Percentiles rank a stretch among this genome's conserved stretches.
Conservation (phyloP, 2,888 invertebrate species). For the Exocentrus adspersus region DNA sequence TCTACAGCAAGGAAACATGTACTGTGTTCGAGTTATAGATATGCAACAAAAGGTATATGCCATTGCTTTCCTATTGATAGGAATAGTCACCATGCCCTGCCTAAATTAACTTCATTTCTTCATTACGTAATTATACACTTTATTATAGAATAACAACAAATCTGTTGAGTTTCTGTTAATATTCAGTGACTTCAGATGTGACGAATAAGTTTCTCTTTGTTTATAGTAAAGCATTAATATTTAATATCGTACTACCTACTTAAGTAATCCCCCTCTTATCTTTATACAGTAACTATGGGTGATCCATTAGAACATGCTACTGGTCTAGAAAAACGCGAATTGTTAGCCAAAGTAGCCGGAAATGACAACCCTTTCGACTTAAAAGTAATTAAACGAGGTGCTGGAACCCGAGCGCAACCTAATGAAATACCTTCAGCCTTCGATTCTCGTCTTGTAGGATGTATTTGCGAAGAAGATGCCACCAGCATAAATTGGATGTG, state of each 20-base stretch:
- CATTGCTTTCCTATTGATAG: slow-evolving; percentile 28
- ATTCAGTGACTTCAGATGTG: not conserved
- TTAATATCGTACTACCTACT: not conserved
- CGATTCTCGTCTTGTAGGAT: slow-evolving; percentile 91
- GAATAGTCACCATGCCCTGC: slow-evolving; percentile 62
- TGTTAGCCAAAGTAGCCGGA: slow-evolving; percentile 86
- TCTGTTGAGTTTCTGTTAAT: not conserved
- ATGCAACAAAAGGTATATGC: slow-evolving; percentile 73
- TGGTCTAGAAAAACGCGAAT: slow-evolving; percentile 90
- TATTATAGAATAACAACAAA: not conserved
- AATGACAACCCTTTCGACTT: slow-evolving; percentile 89
- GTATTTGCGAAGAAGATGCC: slow-evolving; percentile 95
- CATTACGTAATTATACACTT: slow-evolving; percentile 58
- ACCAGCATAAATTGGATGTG: slow-evolving; percentile 94
- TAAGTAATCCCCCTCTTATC: no score
- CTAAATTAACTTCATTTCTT: slow-evolving; percentile 63
- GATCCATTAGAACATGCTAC: slow-evolving; percentile 94
- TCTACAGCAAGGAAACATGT: slow-evolving; percentile 74
- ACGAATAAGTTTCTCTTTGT: not conserved
- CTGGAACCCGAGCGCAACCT: slow-evolving; percentile 84
- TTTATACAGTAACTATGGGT: slow-evolving; percentile 73
- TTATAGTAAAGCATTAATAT: not conserved
- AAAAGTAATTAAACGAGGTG: slow-evolving; percentile 82
- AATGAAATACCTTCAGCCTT: slow-evolving; percentile 92
- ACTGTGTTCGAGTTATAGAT: slow-evolving; percentile 70